Base-by-base conservation (phyloP, 1,140 invertebrate species). In the Drosophila seguyi region DNA sequence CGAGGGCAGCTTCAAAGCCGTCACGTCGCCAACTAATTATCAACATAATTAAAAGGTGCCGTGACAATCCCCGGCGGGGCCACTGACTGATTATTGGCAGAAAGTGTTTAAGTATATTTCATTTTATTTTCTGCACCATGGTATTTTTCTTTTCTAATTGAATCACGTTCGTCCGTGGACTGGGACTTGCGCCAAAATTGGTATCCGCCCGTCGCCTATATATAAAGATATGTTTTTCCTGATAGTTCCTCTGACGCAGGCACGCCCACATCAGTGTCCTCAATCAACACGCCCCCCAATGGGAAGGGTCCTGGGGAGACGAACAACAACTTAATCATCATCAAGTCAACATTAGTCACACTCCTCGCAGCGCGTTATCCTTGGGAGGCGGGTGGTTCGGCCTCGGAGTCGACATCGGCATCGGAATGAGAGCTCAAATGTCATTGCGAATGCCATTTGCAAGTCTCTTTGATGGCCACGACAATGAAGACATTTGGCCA, bases 301-400 rank as follows among this genome's bases (percentile, higher is more conserved):
- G 75, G 67, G 71, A 29, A 55, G 63, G 71, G 36, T 76, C 62
- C 27, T 16, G 52, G 74, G 74, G 56, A 50, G 72, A 83, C 63
- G 62, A 80, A 80, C 85, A 80, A 80, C 85, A 81, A 85, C 85
- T 88, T 90, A 88, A 90, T 88, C 85, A 90, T 88, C 85, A 85
- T 88, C 84, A 90, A 83, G 81, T 75, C 73, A 62, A 66, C 84
- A 88, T 88, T 88, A 88, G 85, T 88, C 85, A 88, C 84, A 88
- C 84, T 85, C 69, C 84, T 81, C 66, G 39, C 67, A 65, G 57
- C 60, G 77, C 77, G 62, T 88, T 85, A 88, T 88, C 85, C 80
- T 78, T 25, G 42, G 22, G 48, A n/a, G n/a, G n/a, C n/a, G 27
- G 57, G 8, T 57, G 20, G 55, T 34, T 56, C 48, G 62, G 42